phyloP scores from a whole-genome alignment of 2,113 vertebrate genomes.

The Lutjanus erythropterus region DNA sequence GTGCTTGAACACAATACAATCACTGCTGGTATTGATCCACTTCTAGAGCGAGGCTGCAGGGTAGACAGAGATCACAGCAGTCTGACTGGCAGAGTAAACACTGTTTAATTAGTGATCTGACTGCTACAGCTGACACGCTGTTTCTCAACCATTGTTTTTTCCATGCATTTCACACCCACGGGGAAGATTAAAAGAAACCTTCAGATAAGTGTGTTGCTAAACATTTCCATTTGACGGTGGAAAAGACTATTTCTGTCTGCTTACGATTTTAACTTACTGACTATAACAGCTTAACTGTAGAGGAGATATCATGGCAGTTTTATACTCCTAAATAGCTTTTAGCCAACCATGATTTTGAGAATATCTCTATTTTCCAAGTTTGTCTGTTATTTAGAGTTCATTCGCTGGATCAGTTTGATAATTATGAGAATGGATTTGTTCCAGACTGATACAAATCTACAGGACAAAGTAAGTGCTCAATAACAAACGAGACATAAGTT shows the following conservation, averaged over 20 bases:
- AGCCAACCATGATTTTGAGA: not conserved
- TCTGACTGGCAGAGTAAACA: slow-evolving; percentile 56
- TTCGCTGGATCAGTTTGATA: not conserved
- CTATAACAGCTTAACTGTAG: not conserved
- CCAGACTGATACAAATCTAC: not conserved
- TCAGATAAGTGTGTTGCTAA: not conserved
- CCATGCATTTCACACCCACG: not conserved
- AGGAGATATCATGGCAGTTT: not conserved
- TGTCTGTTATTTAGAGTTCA: not conserved
- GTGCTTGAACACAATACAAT: slow-evolving; percentile 65
- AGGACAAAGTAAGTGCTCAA: not conserved
- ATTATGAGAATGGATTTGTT: not conserved
- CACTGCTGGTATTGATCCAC: slow-evolving; percentile 70
- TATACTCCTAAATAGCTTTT: not conserved
- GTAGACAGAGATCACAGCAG: slow-evolving; percentile 51
- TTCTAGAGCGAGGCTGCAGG: slow-evolving; percentile 45
- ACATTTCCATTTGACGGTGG: not conserved
- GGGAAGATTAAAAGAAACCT: not conserved
- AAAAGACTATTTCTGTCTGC: not conserved
- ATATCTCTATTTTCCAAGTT: not conserved
- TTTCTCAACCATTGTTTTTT: slow-evolving; percentile 8
- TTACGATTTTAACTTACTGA: not conserved
- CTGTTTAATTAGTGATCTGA: slow-evolving; percentile 65
- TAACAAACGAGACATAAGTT: not conserved
- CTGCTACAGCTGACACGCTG: not conserved